phyloP scores from a whole-genome alignment of 1,140 invertebrate species.

The Brachionus calyciflorus region DNA sequence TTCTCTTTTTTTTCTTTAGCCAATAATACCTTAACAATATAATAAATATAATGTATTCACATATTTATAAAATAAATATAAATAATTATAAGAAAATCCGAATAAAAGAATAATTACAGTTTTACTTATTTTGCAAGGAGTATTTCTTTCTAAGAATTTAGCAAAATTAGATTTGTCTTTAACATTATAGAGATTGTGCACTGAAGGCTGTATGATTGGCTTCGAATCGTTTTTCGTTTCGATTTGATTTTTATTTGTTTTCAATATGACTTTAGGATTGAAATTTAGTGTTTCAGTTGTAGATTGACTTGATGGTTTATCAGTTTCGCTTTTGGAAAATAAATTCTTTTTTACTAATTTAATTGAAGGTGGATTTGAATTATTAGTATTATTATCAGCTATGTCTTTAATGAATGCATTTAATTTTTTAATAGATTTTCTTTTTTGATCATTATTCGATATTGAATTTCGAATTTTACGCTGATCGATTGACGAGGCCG shows the following conservation, averaged over 20 bases:
- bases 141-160: conserved; percentile 21
- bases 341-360: background rate
- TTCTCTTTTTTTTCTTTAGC: conserved; percentile 34
- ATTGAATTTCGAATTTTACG: background rate
- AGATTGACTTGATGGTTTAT: background rate
- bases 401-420: conserved; percentile 1
- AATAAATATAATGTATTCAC: too few relatives aligned
- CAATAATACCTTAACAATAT: background rate
- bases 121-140: conserved; percentile 1
- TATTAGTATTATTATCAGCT: background rate
- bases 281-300: background rate
- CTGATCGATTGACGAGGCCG: background rate
- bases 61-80: background rate
- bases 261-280: background rate
- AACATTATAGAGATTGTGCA: background rate
- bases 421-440: conserved; percentile 9
- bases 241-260: background rate
- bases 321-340: background rate
- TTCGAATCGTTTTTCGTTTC: too few relatives aligned
- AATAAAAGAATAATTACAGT: background rate
- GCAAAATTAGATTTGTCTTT: background rate
- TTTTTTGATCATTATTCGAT: background rate
- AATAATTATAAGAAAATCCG: background rate
- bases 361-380: too few relatives aligned
- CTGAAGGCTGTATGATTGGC: background rate